phyloP scores from a whole-genome alignment of 2,113 vertebrate species.

The Hystrix brachyura region DNA sequence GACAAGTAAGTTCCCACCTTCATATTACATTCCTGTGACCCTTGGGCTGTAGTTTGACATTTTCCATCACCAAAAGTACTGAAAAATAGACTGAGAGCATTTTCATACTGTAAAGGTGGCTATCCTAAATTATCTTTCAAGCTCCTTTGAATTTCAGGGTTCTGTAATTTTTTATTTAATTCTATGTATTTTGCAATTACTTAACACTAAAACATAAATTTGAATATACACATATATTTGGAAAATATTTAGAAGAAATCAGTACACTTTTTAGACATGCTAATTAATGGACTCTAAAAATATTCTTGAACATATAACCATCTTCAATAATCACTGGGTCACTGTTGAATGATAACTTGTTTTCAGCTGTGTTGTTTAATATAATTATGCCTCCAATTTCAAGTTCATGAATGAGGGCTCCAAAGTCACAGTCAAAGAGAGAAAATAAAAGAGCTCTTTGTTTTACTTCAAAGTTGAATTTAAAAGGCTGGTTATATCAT shows the following conservation, averaged over 20 bases:
- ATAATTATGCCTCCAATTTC: conserved; percentile 59
- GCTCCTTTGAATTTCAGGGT: conserved; percentile 13
- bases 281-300: conserved; percentile 46
- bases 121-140: conserved; percentile 60
- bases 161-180: conserved; percentile 34
- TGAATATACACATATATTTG: conserved; percentile 42
- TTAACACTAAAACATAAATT: conserved; percentile 52
- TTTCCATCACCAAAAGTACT: not conserved
- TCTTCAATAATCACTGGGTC: conserved; percentile 37
- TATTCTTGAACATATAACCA: conserved; percentile 30
- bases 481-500: conserved; percentile 47
- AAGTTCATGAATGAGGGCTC: conserved; percentile 62
- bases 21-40: not conserved
- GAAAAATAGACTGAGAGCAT: not conserved
- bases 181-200: conserved; percentile 18
- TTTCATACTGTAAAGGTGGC: not conserved
- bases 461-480: conserved; percentile 69
- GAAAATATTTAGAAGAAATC: conserved; percentile 45
- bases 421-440: conserved; percentile 53
- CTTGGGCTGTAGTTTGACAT: not conserved
- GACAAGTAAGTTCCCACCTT: not conserved
- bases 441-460: conserved; percentile 57
- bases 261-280: conserved; percentile 3
- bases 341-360: conserved; percentile 31
- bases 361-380: conserved; percentile 49